phyloP scores from a whole-genome alignment of 2,888 invertebrate genomes.

The Morinoia aosen region DNA sequence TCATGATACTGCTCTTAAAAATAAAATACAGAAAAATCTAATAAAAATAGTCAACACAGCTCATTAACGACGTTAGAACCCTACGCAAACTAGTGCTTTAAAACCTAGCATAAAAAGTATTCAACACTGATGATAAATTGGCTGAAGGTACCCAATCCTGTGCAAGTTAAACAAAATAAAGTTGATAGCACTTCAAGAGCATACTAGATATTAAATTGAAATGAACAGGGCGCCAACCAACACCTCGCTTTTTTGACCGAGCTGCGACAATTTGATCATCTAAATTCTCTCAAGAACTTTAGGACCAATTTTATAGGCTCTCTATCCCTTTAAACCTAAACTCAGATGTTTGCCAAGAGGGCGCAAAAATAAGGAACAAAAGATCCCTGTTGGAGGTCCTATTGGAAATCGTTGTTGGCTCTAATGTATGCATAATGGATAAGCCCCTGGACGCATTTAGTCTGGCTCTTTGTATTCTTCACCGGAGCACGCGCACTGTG shows the following conservation, averaged over 20 bases:
- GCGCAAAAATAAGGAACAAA: conserved; percentile 46
- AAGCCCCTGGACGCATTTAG: conserved; percentile 44
- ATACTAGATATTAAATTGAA: neutral
- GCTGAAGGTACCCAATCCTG: no score
- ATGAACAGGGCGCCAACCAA: neutral
- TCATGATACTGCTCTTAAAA: no score
- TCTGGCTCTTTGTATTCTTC: conserved; percentile 51
- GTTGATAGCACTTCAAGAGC: neutral
- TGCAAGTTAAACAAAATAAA: neutral
- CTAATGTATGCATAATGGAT: conserved; percentile 53
- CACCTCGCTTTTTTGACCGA: neutral
- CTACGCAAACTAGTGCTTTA: no score
- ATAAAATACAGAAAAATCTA: no score
- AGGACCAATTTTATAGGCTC: conserved; percentile 6
- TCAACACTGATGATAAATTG: no score
- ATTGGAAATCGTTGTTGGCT: conserved; percentile 53
- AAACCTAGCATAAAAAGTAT: no score
- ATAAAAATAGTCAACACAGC: no score
- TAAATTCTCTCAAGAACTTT: neutral
- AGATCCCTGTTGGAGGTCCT: conserved; percentile 41
- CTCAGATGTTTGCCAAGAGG: conserved; percentile 47
- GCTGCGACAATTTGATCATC: conserved; percentile 22
- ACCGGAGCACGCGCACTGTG: conserved; percentile 15
- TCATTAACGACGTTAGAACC: no score
- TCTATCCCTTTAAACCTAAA: conserved; percentile 31